Conservation (phyloP, 2,797 vertebrate genomes). For the Tachyglossus aculeatus region DNA sequence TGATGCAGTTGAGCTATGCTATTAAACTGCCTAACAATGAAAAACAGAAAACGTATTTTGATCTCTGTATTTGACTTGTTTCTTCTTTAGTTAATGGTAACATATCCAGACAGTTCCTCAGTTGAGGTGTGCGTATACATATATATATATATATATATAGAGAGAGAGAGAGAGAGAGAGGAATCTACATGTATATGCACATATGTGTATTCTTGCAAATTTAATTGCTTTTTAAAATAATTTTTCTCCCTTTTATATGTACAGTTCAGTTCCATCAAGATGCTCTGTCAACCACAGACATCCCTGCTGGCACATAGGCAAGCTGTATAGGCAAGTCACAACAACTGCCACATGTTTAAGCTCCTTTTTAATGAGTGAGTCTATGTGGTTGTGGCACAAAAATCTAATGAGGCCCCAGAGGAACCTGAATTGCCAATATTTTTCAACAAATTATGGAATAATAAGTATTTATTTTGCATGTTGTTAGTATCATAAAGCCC, state of each 20-base stretch:
- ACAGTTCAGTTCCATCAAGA: background rate
- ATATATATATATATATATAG: too few relatives aligned
- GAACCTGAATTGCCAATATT: background rate
- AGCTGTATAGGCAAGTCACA: constrained; percentile 40
- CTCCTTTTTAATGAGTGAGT: constrained; percentile 39
- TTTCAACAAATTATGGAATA: too few relatives aligned
- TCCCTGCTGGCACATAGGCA: constrained; percentile 33
- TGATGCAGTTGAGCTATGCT: too few relatives aligned
- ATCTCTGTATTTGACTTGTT: too few relatives aligned
- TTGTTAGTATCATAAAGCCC: background rate
- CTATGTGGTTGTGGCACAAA: constrained; percentile 4
- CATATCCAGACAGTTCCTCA: too few relatives aligned
- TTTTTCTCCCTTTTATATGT: background rate
- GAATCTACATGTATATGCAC: too few relatives aligned
- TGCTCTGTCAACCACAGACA: background rate
- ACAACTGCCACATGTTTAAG: constrained; percentile 24
- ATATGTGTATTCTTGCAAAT: background rate
- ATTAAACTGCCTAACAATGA: too few relatives aligned
- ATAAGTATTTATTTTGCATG: constrained; percentile 12
- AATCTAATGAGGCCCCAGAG: constrained; percentile 60
- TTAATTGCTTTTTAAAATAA: background rate
- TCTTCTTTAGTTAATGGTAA: too few relatives aligned
- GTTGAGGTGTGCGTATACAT: too few relatives aligned
- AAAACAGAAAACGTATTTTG: too few relatives aligned
- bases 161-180: too few relatives aligned